Conservation (phyloP, 2,113 vertebrate species). For the Ranitomeya variabilis region DNA sequence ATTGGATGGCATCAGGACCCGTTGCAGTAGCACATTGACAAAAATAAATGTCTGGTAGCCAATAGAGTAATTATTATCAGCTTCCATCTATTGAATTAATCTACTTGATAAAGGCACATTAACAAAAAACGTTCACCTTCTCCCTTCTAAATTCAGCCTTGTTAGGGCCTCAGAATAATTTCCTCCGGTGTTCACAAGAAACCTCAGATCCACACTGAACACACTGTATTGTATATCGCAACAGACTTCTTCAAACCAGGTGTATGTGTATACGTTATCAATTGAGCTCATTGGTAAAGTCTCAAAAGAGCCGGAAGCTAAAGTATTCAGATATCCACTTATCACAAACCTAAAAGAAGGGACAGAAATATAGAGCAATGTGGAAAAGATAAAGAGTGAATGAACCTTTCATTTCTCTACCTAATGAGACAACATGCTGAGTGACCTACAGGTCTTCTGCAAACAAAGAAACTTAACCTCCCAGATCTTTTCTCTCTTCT, state of each 20-base stretch:
- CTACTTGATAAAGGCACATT: no score
- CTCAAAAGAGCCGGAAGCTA: constrained; percentile 25
- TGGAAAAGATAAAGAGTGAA: constrained; percentile 51
- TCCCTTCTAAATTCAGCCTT: no score
- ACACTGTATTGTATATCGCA: background rate
- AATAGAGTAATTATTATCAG: no score
- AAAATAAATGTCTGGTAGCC: no score
- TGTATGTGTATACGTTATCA: background rate
- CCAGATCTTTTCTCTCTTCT: constrained; percentile 10
- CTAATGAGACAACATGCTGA: constrained; percentile 29
- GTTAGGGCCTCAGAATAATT: background rate
- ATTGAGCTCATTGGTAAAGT: background rate
- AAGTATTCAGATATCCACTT: constrained; percentile 15
- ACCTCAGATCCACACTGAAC: background rate
- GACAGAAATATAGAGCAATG: constrained; percentile 40
- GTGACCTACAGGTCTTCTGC: constrained; percentile 23
- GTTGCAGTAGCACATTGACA: no score
- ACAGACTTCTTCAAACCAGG: background rate
- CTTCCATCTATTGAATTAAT: no score
- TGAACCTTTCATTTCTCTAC: constrained; percentile 27
- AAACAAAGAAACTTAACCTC: constrained; percentile 42
- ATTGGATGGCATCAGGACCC: no score
- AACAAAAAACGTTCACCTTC: no score
- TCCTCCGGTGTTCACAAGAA: no score
- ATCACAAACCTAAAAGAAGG: constrained; percentile 27